Conservation (phyloP, 1,140 invertebrate species). For the Drosophila repletoides region DNA sequence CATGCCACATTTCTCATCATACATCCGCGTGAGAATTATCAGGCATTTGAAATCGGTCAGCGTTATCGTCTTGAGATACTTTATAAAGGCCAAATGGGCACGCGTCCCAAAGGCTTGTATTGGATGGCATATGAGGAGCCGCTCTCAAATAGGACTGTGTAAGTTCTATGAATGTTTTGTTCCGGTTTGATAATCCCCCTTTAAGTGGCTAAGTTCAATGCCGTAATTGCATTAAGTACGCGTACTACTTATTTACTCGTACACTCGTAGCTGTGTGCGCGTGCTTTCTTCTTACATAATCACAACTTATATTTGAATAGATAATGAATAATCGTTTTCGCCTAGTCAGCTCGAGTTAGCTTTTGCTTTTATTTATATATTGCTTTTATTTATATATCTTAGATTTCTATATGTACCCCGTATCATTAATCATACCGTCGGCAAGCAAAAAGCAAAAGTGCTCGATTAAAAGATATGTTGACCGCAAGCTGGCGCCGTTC, state of each 20-base stretch:
- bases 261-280: not conserved
- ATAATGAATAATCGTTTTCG: slow-evolving; percentile 12
- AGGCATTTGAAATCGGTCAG: slow-evolving; percentile 69
- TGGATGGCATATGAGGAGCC: slow-evolving; percentile 83
- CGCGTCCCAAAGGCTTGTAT: slow-evolving; percentile 85
- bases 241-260: not conserved
- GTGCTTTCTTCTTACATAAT: slow-evolving; percentile 29
- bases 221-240: slow-evolving; percentile 6
- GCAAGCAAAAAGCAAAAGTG: no score
- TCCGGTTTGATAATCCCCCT: slow-evolving; percentile 22
- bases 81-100: slow-evolving; percentile 63
- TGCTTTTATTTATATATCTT: no score
- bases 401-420: no score
- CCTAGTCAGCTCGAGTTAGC: slow-evolving; percentile 14
- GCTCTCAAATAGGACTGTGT: slow-evolving; percentile 55
- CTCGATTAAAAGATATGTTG: no score
- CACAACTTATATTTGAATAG: slow-evolving; percentile 9
- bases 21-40: slow-evolving; percentile 64
- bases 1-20: slow-evolving; percentile 54
- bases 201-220: slow-evolving; percentile 13
- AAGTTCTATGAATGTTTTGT: slow-evolving; percentile 30
- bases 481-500: no score
- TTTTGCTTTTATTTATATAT: slow-evolving; percentile 45
- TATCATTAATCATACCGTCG: no score
- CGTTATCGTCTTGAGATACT: slow-evolving; percentile 65